Percentiles rank a stretch among this genome's conserved stretches.
These are phyloP conservation scores for Caenorhabditis sp. DNA, from an alignment of 2,888 invertebrate genomes.

Conservation along the genomic window DNA sequence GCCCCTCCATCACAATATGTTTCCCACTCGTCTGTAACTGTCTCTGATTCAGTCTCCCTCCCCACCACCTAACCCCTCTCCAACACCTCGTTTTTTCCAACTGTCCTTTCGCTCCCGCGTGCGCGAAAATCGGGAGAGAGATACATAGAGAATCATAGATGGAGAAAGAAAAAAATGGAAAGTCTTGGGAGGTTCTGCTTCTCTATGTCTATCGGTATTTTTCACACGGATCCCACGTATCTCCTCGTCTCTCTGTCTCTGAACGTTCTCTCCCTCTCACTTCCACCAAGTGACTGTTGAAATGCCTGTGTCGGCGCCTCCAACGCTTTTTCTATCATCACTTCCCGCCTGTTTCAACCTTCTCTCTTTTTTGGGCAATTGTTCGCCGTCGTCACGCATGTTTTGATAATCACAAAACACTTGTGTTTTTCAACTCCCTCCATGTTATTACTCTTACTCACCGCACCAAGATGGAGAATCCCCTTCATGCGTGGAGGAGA, in stretches of 20 bases:
- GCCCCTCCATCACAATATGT: neutral
- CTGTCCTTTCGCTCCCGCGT: conserved; percentile 22
- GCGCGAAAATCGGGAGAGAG: conserved; percentile 8
- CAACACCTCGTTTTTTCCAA: conserved; percentile 43
- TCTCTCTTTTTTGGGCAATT: conserved; percentile 33
- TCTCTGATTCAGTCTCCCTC: conserved; percentile 25
- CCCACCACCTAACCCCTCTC: conserved; percentile 16
- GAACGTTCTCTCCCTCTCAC: conserved; percentile 24
- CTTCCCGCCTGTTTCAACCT: conserved; percentile 23
- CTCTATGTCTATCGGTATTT: conserved; percentile 28
- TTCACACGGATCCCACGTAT: conserved; percentile 29
- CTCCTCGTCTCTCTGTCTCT: conserved; percentile 36
- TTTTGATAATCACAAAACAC: conserved; percentile 40
- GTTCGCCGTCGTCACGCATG: conserved; percentile 26
- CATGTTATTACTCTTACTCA: conserved; percentile 23
- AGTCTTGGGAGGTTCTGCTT: conserved; percentile 26
- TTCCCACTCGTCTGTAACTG: conserved; percentile 27
- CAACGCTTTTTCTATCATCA: conserved; percentile 5
- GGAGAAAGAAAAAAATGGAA: conserved; percentile 14
- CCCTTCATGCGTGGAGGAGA: neutral
- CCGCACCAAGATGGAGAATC: conserved; percentile 14
- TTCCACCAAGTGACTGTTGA: conserved; percentile 52
- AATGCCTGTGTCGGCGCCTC: conserved; percentile 17
- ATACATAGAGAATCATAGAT: conserved; percentile 34
- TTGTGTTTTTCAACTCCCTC: conserved; percentile 20